These are phyloP conservation scores for Labrus mixtus DNA, from an alignment of 2,113 vertebrate genomes.

Conservation along the genomic window DNA sequence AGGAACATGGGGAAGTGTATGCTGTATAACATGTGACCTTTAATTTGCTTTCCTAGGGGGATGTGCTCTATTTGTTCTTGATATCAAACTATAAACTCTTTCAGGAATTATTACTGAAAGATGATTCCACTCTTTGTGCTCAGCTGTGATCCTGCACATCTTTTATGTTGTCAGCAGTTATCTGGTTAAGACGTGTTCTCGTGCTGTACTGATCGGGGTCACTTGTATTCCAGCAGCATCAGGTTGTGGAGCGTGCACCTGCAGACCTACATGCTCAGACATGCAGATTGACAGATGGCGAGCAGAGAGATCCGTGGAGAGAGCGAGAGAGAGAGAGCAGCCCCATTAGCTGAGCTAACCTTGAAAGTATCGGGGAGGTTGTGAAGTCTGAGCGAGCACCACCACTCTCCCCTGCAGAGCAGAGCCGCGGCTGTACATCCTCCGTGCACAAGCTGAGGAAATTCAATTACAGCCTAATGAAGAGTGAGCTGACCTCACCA, in stretches of 20 bases:
- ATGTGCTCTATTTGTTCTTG: no score
- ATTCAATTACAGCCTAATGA: conserved; percentile 78
- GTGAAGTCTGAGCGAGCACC: conserved; percentile 47
- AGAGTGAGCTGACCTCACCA: conserved; percentile 67
- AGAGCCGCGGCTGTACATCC: conserved; percentile 53
- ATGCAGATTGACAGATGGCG: conserved; percentile 56
- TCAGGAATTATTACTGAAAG: no score
- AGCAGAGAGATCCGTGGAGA: conserved; percentile 33
- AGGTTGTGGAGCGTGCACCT: background rate
- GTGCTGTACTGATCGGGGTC: background rate
- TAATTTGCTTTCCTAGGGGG: no score
- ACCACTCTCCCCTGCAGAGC: conserved; percentile 50
- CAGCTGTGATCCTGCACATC: no score
- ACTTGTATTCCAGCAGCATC: background rate
- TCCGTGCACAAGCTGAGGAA: conserved; percentile 57
- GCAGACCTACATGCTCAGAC: conserved; percentile 23
- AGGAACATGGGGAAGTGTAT: no score
- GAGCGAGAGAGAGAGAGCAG: conserved; percentile 50
- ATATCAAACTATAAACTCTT: no score
- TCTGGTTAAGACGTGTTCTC: background rate
- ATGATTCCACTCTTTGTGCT: no score
- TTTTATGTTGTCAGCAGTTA: background rate
- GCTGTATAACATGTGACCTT: no score
- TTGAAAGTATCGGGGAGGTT: conserved; percentile 60
- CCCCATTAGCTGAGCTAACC: conserved; percentile 68